Evolutionary conservation across 1,140 invertebrate species (phyloP).

Genomic region (Trialeurodes vaporariorum): DNA sequence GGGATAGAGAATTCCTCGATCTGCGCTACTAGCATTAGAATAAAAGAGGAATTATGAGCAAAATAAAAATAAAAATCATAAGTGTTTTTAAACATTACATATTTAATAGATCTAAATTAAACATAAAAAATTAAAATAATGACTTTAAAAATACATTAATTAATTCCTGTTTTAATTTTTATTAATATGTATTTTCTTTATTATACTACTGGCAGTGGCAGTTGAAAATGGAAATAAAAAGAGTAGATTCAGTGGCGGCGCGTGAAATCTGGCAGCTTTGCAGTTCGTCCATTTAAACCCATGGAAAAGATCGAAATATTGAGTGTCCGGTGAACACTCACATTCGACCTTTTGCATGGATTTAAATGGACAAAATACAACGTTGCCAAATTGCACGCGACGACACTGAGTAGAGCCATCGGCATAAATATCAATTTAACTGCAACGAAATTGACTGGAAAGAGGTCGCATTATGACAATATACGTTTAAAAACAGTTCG

Average conservation of each 20-base stretch:
- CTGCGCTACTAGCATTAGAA: not conserved
- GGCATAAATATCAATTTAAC: no score
- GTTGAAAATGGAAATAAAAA: not conserved
- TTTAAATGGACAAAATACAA: not conserved
- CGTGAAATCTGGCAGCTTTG: not conserved
- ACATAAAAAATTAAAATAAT: not conserved
- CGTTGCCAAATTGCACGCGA: not conserved
- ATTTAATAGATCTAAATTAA: not conserved
- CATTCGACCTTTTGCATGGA: not conserved
- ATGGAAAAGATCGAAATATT: no score
- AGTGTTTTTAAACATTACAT: not conserved
- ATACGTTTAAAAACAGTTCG: no score
- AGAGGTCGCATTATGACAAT: no score
- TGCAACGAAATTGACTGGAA: no score
- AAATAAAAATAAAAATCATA: not conserved
- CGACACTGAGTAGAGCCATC: no score
- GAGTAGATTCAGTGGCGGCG: not conserved
- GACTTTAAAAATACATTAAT: not conserved
- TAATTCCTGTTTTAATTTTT: not conserved
- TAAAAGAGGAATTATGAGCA: not conserved
- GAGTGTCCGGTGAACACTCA: not conserved
- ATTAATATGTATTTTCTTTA: not conserved
- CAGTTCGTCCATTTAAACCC: not conserved
- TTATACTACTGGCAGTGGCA: not conserved
- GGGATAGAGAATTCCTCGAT: no score